Evolutionary conservation across 2,888 invertebrate genomes (phyloP).

Genomic region (Melinaea menophilus): DNA sequence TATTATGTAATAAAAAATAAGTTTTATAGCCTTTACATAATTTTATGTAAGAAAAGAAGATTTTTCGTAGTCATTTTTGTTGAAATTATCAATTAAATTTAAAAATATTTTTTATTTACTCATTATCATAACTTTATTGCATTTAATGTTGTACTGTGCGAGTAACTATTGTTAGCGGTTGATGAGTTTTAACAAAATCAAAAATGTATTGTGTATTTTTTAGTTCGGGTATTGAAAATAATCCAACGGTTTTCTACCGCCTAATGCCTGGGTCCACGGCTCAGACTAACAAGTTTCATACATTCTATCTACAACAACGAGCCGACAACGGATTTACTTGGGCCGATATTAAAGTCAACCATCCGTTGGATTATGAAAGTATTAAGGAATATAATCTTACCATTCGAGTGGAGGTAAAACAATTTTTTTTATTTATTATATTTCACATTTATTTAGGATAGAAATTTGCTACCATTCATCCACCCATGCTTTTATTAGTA

Average conservation of each 20-base stretch:
- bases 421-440: neutral
- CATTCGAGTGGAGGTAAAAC: constrained; percentile 93
- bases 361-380: constrained; percentile 95
- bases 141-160: constrained; percentile 52
- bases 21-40: neutral
- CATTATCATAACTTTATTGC: constrained; percentile 20
- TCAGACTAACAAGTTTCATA: constrained; percentile 96
- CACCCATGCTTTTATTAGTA: too few relatives aligned
- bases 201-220: constrained; percentile 53
- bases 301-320: constrained; percentile 96
- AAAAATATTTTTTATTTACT: constrained; percentile 20
- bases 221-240: constrained; percentile 97
- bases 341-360: constrained; percentile 98
- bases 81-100: constrained; percentile 1
- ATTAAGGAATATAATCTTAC: constrained; percentile 97
- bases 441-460: too few relatives aligned
- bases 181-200: constrained; percentile 25
- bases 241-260: constrained; percentile 96
- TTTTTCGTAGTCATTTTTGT: neutral
- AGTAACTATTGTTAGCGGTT: constrained; percentile 40
- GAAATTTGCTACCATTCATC: too few relatives aligned
- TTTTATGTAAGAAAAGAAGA: neutral
- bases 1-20: neutral
- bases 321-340: constrained; percentile 95
- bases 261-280: constrained; percentile 97